Percentiles rank a stretch among this genome's conserved stretches.
Evolutionary conservation across 2,113 vertebrate genomes (phyloP).

Genomic region (Megatriorchis doriae): DNA sequence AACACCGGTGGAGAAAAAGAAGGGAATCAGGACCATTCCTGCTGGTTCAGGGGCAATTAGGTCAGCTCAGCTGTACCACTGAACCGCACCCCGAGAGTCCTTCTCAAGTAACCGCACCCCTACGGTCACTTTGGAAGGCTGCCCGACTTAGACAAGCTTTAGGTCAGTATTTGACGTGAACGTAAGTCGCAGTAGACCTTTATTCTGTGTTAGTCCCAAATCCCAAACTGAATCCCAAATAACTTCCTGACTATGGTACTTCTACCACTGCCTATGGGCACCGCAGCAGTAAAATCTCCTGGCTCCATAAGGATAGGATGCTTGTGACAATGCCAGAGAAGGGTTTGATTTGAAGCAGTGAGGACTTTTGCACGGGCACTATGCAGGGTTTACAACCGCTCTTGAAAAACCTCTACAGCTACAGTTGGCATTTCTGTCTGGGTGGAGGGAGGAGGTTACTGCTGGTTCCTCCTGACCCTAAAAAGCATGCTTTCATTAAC

Average conservation of each 20-base stretch:
- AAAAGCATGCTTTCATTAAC: background rate
- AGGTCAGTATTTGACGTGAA: background rate
- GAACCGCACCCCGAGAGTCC: accelerated
- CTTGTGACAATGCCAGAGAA: background rate
- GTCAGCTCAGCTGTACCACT: background rate
- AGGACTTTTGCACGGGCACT: background rate
- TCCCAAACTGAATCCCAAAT: background rate
- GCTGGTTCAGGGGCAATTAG: background rate
- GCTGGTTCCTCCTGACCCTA: background rate
- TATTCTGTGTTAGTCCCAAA: background rate
- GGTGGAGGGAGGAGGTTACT: background rate
- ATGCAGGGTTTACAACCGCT: background rate
- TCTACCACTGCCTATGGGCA: background rate
- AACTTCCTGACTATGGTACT: background rate
- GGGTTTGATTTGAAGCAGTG: background rate
- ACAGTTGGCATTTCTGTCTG: background rate
- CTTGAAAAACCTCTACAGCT: background rate
- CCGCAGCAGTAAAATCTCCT: background rate
- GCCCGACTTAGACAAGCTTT: background rate
- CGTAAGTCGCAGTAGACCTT: background rate
- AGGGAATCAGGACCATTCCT: background rate
- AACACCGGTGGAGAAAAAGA: background rate
- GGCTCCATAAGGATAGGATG: background rate
- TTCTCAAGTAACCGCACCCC: background rate
- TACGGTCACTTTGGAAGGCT: accelerated